Evolutionary conservation across 35 echinoderm and acorn worm genomes (phyloP), one percentile per base, ranked within the genome.

Genomic region (Amphiura filiformis): DNA sequence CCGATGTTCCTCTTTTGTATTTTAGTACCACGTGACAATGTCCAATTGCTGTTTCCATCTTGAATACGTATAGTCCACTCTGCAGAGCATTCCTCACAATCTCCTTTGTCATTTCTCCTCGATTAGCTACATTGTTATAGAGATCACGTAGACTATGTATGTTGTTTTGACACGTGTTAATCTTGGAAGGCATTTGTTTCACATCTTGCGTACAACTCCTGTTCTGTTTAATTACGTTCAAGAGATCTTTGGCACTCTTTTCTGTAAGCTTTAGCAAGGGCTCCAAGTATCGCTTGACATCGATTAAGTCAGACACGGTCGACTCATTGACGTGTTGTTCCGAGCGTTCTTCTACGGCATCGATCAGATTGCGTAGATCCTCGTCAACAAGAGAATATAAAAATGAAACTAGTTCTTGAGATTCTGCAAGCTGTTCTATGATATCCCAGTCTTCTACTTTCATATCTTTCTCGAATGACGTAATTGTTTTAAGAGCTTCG

Each of bases 291-390:
- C 85, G 85, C 75, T 87, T 34, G 15, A 87, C 85, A 38, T 87
- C 85, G 26, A 87, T 87, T 35, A 87, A 65, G 49, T 87, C 76
- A 11, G 85, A 87, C 39, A 87, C 85, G 12, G 75, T 87, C 1
- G 85, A 77, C 38, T 87, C 85, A 41, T 78, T 52, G 36, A 87
- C 85, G 35, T 36, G 49, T 44, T 65, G 75, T 76, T 87, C 85
- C 0, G 85, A 87, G 31, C 85, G 64, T 39, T 87, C 85, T 33
- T 87, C 85, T 22, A 87, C 85, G 5, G 85, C 85, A 44, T 87
- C 85, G 17, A 75, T 87, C 18, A 87, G 75, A 41, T 87, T 87
- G 9, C 85, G 32, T 2, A 87, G 76, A 47, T 87, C 85, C n/a
- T 87, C 85, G 28, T 78, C 85, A 39, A 87, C 41, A 39, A 87